These are phyloP conservation scores for Tetrao urogallus DNA, from an alignment of 2,113 vertebrate genomes.

Conservation along the genomic window DNA sequence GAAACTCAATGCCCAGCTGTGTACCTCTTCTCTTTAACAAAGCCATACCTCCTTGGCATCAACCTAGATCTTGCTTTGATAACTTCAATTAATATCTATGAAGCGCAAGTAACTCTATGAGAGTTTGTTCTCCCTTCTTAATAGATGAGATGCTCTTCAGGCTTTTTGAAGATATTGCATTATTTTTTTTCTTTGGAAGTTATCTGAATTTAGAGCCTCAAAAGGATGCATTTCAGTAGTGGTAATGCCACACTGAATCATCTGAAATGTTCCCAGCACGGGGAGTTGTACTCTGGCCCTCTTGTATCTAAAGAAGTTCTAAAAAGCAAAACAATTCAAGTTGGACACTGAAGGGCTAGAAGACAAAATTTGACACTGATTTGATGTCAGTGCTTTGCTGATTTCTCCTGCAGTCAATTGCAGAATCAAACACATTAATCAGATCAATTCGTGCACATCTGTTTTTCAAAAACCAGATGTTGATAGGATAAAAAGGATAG, in stretches of 20 bases:
- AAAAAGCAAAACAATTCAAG: background rate
- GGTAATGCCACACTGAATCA: background rate
- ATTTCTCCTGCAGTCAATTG: conserved; percentile 53
- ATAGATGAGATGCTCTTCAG: background rate
- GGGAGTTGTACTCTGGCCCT: background rate
- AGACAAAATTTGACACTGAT: background rate
- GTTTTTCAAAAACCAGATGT: conserved; percentile 52
- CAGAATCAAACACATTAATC: conserved; percentile 67
- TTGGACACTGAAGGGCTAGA: background rate
- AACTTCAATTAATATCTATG: background rate
- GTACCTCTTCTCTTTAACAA: background rate
- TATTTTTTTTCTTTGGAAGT: background rate
- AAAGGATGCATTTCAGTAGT: background rate
- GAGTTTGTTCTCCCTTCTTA: background rate
- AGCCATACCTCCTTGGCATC: background rate
- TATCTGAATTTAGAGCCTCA: background rate
- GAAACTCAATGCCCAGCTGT: background rate
- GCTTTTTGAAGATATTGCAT: background rate
- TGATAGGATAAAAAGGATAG: conserved; percentile 16
- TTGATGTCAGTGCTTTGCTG: conserved; percentile 1
- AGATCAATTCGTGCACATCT: conserved; percentile 63
- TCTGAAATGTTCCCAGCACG: background rate
- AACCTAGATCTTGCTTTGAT: background rate
- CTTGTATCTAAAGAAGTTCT: background rate
- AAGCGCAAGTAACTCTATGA: background rate